These are phyloP conservation scores for Eudemis profundana DNA, from an alignment of 2,888 invertebrate genomes.

Conservation along the genomic window DNA sequence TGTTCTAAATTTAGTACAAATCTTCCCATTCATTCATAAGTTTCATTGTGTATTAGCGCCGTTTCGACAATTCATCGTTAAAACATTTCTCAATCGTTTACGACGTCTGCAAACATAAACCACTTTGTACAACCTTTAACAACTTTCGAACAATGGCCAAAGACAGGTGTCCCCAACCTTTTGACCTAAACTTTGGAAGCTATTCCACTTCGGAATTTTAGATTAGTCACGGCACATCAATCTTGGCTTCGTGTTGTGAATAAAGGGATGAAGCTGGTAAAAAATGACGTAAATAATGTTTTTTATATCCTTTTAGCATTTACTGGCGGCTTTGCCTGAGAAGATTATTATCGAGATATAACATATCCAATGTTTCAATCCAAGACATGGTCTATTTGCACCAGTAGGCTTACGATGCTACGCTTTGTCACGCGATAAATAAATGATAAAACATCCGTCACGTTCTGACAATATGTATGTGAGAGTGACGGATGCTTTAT, in stretches of 20 bases:
- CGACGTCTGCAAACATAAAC: conserved; percentile 27
- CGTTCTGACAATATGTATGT: no score
- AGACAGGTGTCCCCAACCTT: conserved; percentile 24
- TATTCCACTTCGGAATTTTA: conserved; percentile 18
- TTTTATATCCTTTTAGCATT: not conserved
- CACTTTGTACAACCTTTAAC: conserved; percentile 18
- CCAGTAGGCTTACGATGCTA: no score
- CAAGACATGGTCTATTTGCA: no score
- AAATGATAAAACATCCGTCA: no score
- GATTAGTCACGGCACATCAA: conserved; percentile 17
- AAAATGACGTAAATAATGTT: not conserved
- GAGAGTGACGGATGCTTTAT: no score
- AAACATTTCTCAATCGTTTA: conserved; percentile 23
- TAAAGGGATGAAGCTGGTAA: not conserved
- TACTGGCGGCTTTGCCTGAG: no score
- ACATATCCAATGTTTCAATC: no score
- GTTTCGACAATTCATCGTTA: not conserved
- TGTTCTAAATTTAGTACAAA: no score
- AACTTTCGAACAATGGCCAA: conserved; percentile 22
- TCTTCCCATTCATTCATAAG: no score
- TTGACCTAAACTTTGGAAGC: conserved; percentile 4
- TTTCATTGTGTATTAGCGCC: not conserved
- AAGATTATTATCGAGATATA: no score
- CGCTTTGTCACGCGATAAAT: no score
- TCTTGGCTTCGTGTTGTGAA: not conserved